Base-by-base conservation (phyloP, 2,113 vertebrate species). In the Rhombomys opimus region DNA sequence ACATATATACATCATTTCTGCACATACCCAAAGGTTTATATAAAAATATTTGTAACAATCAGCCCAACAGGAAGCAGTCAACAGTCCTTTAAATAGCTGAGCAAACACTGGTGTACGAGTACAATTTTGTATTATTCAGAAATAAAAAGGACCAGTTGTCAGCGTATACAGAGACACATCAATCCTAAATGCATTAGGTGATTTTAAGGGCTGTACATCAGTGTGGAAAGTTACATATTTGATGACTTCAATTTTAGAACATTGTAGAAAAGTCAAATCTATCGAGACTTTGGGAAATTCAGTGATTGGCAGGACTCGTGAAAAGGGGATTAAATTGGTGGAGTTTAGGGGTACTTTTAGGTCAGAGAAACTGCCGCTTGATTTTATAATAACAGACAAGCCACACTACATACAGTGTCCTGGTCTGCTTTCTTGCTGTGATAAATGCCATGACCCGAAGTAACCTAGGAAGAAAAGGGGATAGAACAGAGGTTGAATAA, bases 11-110 rank as follows among this genome's bases (percentile, higher is more conserved):
- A 97, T 91, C 63, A 35, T 22, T n/a, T 61, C 32, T 81, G 10
- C 80, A 63, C 32, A 52, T 30, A 50, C 5, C 65, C 7, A 95
- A 23, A 67, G 75, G 52, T 92, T 41, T 65, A 75, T 76, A 92
- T 98, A 77, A 90, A 93, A 76, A 25, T 92, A 91, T 94, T 38
- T 90, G 76, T 30, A 41, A 7, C 41, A 84, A n/a, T 85, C 23
- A 15, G 13, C 59, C 57, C 23, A 17, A 63, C n/a, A 84, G 54
- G 12, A 82, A 63, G 23, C 57, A 63, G 14, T 84, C 59, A 84
- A 30, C 13, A 41, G 17, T 27, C 59, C 25, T 17, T 46, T 85
- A 41, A 46, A 30, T 65, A 65, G 38, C n/a, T 11, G 38, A 85
- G 38, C 7, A 65, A 65, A 85, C 38, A 46, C 23, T 30, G 38